phyloP scores from a whole-genome alignment of 2,888 invertebrate species.

The Aelia acuminata region DNA sequence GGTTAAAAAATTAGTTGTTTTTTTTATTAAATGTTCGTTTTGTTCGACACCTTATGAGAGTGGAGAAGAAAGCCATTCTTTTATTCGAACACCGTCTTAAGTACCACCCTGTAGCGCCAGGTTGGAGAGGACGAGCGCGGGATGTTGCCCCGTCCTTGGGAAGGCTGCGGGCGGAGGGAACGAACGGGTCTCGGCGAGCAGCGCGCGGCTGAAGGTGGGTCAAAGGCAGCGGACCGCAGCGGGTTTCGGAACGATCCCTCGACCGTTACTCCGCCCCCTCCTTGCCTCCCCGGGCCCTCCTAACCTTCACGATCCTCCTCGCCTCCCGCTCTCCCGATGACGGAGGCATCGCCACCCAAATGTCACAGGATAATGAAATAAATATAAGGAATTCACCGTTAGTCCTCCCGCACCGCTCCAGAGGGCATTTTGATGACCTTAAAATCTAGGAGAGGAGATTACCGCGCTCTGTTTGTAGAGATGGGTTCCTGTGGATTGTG shows the following conservation, averaged over 20 bases:
- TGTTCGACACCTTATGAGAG: too few species aligned
- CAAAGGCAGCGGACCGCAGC: background rate
- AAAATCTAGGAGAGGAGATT: background rate
- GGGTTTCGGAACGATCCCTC: constrained; percentile 34
- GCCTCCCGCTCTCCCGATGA: background rate
- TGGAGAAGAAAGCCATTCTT: too few species aligned
- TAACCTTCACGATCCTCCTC: background rate
- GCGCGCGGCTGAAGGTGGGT: too few species aligned
- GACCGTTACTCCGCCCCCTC: constrained; percentile 26
- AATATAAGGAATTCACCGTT: background rate
- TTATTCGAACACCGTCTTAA: too few species aligned
- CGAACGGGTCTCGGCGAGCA: too few species aligned
- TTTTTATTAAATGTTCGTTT: too few species aligned
- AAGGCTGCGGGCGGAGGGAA: background rate
- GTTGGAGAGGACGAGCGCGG: background rate
- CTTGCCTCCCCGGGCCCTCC: too few species aligned
- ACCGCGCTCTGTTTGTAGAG: background rate
- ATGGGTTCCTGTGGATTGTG: background rate
- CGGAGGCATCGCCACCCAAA: background rate
- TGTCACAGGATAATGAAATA: constrained; percentile 29
- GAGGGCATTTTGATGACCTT: background rate
- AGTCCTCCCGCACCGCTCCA: background rate
- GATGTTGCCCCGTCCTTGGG: constrained; percentile 4
- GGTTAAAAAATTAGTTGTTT: too few species aligned
- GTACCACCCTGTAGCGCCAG: background rate